Percentiles rank a stretch among this genome's conserved stretches.
These are phyloP conservation scores for Drosophila cardini DNA, from an alignment of 1,140 invertebrate species.

Conservation along the genomic window DNA sequence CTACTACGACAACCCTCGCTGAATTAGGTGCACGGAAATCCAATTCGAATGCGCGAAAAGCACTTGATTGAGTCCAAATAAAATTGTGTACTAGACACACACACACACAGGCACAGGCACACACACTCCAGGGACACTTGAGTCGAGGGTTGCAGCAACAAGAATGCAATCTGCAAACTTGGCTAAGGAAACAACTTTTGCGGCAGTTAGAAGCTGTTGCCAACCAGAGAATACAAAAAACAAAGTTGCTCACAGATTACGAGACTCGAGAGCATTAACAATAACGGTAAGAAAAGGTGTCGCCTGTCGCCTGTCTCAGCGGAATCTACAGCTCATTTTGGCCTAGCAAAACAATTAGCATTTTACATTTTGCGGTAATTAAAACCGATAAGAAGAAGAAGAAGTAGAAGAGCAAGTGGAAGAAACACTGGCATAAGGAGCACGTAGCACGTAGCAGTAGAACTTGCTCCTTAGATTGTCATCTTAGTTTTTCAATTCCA, in stretches of 20 bases:
- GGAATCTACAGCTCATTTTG: conserved; percentile 15
- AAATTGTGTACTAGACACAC: no score
- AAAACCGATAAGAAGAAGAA: conserved; percentile 34
- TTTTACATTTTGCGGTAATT: conserved; percentile 72
- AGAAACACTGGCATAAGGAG: conserved; percentile 63
- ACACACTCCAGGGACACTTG: conserved; percentile 59
- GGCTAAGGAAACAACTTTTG: conserved; percentile 21
- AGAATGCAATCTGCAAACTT: conserved; percentile 24
- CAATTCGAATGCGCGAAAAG: conserved; percentile 83
- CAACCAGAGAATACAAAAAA: conserved; percentile 25
- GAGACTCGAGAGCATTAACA: conserved; percentile 66
- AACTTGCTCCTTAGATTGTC: conserved; percentile 53
- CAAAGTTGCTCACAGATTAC: conserved; percentile 49
- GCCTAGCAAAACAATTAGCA: conserved; percentile 64
- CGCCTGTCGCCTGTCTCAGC: conserved; percentile 55
- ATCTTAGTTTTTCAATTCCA: conserved; percentile 74
- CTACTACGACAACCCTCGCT: conserved; percentile 42
- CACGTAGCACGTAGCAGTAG: conserved; percentile 59
- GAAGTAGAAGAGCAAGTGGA: no score
- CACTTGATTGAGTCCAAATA: conserved; percentile 68
- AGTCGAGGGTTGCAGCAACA: conserved; percentile 44
- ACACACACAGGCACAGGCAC: conserved; percentile 42
- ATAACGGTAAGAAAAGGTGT: conserved; percentile 73
- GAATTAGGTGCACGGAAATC: conserved; percentile 78
- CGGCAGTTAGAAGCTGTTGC: conserved; percentile 67